Evolutionary conservation across 1,140 invertebrate genomes (phyloP).

Genomic region (Lucilia cuprina): DNA sequence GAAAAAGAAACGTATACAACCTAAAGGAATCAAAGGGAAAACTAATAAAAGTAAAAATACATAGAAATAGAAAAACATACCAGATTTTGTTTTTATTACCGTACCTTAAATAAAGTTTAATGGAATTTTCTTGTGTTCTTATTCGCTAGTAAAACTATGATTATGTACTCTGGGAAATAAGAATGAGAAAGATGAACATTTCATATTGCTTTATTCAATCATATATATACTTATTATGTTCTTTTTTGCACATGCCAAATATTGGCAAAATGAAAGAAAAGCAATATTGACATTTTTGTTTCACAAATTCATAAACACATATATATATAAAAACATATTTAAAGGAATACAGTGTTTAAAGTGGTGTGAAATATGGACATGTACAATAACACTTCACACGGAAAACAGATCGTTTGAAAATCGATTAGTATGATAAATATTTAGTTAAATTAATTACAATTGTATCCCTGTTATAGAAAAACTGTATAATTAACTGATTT

Average conservation of each 20-base stretch:
- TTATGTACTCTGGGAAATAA: not conserved
- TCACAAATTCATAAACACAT: not conserved
- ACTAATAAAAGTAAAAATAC: not conserved
- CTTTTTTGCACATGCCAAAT: no score
- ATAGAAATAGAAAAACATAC: not conserved
- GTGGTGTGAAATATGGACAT: no score
- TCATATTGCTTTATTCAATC: not conserved
- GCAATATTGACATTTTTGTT: not conserved
- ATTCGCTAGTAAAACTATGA: not conserved
- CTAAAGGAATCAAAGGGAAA: not conserved
- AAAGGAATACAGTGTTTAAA: no score
- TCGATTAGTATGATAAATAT: no score
- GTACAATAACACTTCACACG: no score
- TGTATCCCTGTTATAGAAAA: no score
- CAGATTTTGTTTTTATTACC: not conserved
- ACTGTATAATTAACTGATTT: no score
- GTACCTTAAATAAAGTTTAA: slow-evolving; percentile 11
- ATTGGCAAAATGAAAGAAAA: not conserved
- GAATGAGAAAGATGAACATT: not conserved
- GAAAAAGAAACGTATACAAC: not conserved
- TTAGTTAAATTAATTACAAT: no score
- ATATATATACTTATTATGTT: not conserved
- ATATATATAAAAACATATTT: no score
- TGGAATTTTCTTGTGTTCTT: not conserved
- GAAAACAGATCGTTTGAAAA: no score